Evolutionary conservation across 1,140 invertebrate genomes (phyloP).

Genomic region (Lepidotrigona ventralis): DNA sequence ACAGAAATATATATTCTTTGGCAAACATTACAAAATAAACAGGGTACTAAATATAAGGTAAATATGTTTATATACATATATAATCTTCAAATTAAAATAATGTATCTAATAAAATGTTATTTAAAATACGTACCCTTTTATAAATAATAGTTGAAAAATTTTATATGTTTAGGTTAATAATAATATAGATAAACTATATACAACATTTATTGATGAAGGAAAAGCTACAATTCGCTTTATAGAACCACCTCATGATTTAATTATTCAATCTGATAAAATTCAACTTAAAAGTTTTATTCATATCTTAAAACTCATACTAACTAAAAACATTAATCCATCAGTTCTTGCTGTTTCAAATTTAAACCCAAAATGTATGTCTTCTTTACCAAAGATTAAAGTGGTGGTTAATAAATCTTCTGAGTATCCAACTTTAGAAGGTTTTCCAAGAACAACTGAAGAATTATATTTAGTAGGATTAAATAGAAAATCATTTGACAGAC

Average conservation of each 20-base stretch:
- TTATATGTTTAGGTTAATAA: conserved; percentile 78
- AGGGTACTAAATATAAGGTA: conserved; percentile 84
- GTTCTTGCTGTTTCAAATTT: conserved; percentile 76
- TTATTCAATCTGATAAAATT: conserved; percentile 84
- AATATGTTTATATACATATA: neutral
- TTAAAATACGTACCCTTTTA: neutral
- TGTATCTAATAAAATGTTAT: neutral
- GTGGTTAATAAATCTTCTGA: conserved; percentile 82
- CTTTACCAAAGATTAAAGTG: conserved; percentile 81
- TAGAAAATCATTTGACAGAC: conserved; percentile 83
- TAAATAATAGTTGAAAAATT: conserved; percentile 1
- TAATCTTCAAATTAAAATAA: neutral
- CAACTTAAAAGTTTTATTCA: conserved; percentile 86
- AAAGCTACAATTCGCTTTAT: conserved; percentile 87
- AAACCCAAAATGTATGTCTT: conserved; percentile 79
- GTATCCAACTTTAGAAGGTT: conserved; percentile 84
- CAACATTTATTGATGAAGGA: conserved; percentile 86
- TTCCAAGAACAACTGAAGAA: conserved; percentile 83
- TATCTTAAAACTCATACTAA: conserved; percentile 82
- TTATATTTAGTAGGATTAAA: conserved; percentile 82
- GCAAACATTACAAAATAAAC: conserved; percentile 84
- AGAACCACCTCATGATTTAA: conserved; percentile 85
- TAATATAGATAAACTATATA: conserved; percentile 85
- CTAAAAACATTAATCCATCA: conserved; percentile 81
- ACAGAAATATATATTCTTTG: conserved; percentile 83